Conservation (phyloP, 2,888 invertebrate species). For the Pachymerium ferrugineum region DNA sequence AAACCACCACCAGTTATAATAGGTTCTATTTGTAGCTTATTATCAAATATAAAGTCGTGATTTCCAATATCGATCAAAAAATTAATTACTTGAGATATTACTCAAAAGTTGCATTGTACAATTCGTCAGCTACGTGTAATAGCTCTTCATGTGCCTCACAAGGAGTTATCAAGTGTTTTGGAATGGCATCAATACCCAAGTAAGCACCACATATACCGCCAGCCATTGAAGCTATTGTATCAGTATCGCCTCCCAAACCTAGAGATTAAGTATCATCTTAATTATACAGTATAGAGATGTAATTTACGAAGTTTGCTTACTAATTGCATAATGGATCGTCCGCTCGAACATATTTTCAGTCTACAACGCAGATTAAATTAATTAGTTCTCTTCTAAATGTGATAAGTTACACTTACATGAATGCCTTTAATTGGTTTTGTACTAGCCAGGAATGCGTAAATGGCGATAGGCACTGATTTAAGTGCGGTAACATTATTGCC, state of each 20-base stretch:
- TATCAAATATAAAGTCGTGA: no score
- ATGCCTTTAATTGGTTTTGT: constrained; percentile 38
- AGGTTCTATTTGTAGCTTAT: no score
- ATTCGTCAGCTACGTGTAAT: constrained; percentile 52
- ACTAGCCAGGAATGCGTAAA: constrained; percentile 60
- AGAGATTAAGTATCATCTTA: no score
- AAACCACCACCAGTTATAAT: no score
- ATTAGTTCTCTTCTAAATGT: no score
- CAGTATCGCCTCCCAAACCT: constrained; percentile 68
- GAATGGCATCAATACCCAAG: constrained; percentile 57
- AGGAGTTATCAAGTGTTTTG: constrained; percentile 52
- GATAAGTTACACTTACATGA: constrained; percentile 35
- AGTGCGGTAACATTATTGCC: constrained; percentile 61
- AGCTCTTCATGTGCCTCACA: constrained; percentile 58
- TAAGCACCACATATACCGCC: constrained; percentile 64
- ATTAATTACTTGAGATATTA: no score
- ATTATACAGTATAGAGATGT: no score
- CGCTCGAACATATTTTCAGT: constrained; percentile 52
- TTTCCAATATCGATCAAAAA: no score
- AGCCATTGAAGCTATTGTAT: constrained; percentile 62
- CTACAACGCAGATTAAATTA: no score
- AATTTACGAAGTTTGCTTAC: neutral
- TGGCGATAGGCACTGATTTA: constrained; percentile 66
- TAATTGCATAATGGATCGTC: constrained; percentile 62
- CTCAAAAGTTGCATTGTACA: no score